Percentiles rank a stretch among this genome's conserved stretches.
These are phyloP conservation scores for Nasonia giraulti DNA, from an alignment of 1,140 invertebrate genomes.

Conservation along the genomic window DNA sequence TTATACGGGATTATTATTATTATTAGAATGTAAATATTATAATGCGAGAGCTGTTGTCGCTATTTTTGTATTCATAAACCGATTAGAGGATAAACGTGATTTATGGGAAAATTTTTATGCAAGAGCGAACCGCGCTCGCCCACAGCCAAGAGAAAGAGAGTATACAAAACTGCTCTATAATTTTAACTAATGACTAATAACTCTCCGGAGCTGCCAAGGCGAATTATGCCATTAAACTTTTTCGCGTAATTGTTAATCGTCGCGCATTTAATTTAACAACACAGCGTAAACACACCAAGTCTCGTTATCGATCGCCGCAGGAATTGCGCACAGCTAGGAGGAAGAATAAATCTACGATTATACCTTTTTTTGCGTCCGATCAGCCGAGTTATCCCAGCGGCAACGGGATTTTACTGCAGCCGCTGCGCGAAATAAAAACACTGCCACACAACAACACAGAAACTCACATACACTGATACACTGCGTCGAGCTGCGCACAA, in stretches of 20 bases:
- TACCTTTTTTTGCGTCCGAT: too few relatives aligned
- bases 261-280: background rate
- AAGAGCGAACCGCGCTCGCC: background rate
- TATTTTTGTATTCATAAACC: background rate
- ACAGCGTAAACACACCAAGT: background rate
- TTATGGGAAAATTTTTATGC: background rate
- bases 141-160: background rate
- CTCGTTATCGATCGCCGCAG: background rate
- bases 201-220: background rate
- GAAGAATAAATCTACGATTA: too few relatives aligned
- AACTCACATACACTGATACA: background rate
- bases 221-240: background rate
- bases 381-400: too few relatives aligned
- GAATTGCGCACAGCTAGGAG: background rate
- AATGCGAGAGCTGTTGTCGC: background rate
- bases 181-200: constrained; percentile 5
- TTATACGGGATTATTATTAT: background rate
- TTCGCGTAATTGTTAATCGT: background rate
- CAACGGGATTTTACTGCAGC: too few relatives aligned
- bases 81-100: background rate
- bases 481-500: background rate
- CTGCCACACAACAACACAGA: too few relatives aligned
- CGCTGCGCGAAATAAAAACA: too few relatives aligned
- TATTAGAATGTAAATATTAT: background rate
- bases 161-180: background rate